A percentile compares a stretch with the other conserved stretches of the same genome.
Evolutionary conservation across 2,797 vertebrate genomes (phyloP).

Genomic region (Austrolebias charrua): DNA sequence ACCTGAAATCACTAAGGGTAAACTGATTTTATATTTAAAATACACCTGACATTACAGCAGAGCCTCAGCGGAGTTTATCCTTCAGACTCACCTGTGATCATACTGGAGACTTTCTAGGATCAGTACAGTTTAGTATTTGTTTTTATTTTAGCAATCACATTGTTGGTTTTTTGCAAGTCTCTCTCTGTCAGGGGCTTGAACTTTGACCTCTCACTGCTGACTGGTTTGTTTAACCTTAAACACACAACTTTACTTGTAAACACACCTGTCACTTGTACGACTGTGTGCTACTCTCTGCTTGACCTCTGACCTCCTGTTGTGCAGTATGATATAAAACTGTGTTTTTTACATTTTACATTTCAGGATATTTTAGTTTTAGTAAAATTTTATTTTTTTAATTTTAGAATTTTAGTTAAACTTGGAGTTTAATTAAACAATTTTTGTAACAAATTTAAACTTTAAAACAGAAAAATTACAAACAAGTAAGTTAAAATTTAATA

Average conservation of each 20-base stretch:
- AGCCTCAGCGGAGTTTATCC: background rate
- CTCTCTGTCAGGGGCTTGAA: background rate
- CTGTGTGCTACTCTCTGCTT: constrained; percentile 1
- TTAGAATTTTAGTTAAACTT: background rate
- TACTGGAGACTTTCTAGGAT: background rate
- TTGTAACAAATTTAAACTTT: background rate
- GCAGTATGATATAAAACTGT: background rate
- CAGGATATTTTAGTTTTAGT: background rate
- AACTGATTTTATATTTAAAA: no score
- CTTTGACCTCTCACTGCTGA: background rate
- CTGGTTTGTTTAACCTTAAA: background rate
- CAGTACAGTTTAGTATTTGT: background rate
- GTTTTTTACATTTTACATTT: constrained; percentile 9
- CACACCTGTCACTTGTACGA: background rate
- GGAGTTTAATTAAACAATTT: constrained; percentile 1
- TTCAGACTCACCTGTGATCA: background rate
- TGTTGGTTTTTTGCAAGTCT: background rate
- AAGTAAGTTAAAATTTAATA: background rate
- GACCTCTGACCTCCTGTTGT: constrained; percentile 15
- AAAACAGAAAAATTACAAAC: background rate
- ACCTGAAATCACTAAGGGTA: no score
- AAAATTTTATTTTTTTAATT: background rate
- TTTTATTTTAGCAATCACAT: background rate
- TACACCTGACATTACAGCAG: no score
- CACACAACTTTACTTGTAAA: background rate